Base-by-base conservation (phyloP, 1,140 invertebrate genomes). In the Caerostris extrusa region DNA sequence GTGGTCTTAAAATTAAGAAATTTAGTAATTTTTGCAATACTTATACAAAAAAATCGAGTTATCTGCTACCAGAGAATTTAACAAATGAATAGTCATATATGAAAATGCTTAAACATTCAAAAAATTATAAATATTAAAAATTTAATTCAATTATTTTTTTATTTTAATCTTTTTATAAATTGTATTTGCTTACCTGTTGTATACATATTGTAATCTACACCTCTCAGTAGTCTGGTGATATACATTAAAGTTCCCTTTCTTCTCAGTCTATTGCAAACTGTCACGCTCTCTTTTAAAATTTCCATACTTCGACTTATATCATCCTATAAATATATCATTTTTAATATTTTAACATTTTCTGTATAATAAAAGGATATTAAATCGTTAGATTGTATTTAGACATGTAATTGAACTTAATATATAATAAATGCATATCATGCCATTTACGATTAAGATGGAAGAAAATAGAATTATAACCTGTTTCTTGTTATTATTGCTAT, bases 211-310 rank as follows among this genome's bases (percentile, higher is more conserved):
- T 98, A 98, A 95, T 98, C 98, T 10, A 97, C 96, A 96, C 97
- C 97, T 95, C 97, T 98, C 5, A 98, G 97, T 95, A 98, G 98
- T 95, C 98, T 98, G 8, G 98, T 98, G 61, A 98, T 96, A 7
- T 97, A 97, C 95, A 98, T 97, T 1, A 97, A 97, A 82, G 98
- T 96, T 67, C 96, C 97, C 95, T 98, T 98, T 94, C 97, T 97
- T 57, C 98, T 96, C 94, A 97, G 97, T 81, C 97, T 96, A 92
- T 97, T 97, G 95, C 98, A 98, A 0, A 99, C 97, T 17, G 96
- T 96, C 61, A 98, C 97, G 71, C 97, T 98, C 56, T 97, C 96
- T 96, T 98, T 98, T 55, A 98, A 96, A n/a, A 97, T 97, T 56
- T 97, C 97, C 1, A 97, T 97, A 0, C 98, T 98, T 91, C 96